Evolutionary conservation across 1,140 invertebrate species (phyloP), one percentile per base, ranked within the genome.

Genomic region (Penaeus chinensis): DNA sequence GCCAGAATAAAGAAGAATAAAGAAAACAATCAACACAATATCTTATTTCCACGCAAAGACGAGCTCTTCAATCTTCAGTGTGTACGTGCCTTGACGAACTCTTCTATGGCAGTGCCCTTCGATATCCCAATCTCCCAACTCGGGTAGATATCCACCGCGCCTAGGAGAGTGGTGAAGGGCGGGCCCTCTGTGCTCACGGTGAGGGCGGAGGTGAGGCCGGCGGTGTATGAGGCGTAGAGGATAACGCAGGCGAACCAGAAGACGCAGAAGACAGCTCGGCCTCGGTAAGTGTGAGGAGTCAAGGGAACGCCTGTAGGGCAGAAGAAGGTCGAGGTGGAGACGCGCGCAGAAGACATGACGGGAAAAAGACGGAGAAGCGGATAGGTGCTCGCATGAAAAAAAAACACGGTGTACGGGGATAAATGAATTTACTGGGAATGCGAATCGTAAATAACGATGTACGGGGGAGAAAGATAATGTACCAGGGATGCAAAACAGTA

Each of bases 181-280:
- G 82, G 66, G 2, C 16, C 65, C 22, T 76, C 65, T 22, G 82
- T 71, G 22, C 65, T 54, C 10, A 89, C 84, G 24, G 88, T 86
- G 22, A 89, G 79, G 80, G 71, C 78, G 27, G 88, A 89, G 37
- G 88, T 89, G 32, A 89, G 88, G 27, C 71, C 66, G 60, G 88
- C 88, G 7, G 88, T 86, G 79, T 89, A 89, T 10, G 84, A 89
- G 54, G 88, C 88, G 79, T 89, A 89, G 16, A 89, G 69, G 19
- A 85, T 76, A 60, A 89, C 42, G 5, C 76, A 86, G 5, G 88
- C 37, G 5, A 89, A 74, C 88, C 88, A 89, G 37, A 89, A 89
- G 65, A 85, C 7, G 42, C 88, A 89, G 77, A 89, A 78, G 37
- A 89, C 78, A 42, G 82, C 71, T n/a, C 82, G 82, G 7, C 63